Conservation (phyloP, 1,140 invertebrate genomes). For the Diabrotica virgifera region DNA sequence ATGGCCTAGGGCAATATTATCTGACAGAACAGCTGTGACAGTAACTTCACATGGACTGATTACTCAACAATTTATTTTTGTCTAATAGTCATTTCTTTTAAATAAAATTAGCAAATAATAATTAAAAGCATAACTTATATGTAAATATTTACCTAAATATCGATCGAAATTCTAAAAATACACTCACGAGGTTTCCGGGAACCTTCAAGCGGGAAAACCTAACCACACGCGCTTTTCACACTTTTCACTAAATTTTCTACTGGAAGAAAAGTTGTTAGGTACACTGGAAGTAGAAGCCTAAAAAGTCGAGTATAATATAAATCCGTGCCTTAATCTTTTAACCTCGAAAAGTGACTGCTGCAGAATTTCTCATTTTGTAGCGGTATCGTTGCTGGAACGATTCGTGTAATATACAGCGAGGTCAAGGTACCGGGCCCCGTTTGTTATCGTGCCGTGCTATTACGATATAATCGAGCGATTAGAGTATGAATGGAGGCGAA, state of each 20-base stretch:
- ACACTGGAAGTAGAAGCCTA: too few species aligned
- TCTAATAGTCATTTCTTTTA: too few species aligned
- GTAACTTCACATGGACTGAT: too few species aligned
- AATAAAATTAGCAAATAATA: too few species aligned
- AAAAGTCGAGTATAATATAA: neutral
- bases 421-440: neutral
- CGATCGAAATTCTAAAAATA: neutral
- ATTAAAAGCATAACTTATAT: too few species aligned
- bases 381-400: too few species aligned
- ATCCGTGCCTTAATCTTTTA: neutral
- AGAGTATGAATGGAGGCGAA: neutral
- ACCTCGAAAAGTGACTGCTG: neutral
- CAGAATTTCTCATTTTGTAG: neutral
- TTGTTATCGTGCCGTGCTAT: neutral
- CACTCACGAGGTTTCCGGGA: neutral
- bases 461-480: neutral
- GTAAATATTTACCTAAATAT: slow-evolving; percentile 1
- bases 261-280: too few species aligned
- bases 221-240: too few species aligned
- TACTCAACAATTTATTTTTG: too few species aligned
- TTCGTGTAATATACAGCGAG: neutral
- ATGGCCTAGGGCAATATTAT: too few species aligned
- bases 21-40: too few species aligned
- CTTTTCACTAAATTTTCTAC: too few species aligned
- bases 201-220: neutral